phyloP scores from a whole-genome alignment of 2,797 vertebrate species.

The Buceros bicornis region DNA sequence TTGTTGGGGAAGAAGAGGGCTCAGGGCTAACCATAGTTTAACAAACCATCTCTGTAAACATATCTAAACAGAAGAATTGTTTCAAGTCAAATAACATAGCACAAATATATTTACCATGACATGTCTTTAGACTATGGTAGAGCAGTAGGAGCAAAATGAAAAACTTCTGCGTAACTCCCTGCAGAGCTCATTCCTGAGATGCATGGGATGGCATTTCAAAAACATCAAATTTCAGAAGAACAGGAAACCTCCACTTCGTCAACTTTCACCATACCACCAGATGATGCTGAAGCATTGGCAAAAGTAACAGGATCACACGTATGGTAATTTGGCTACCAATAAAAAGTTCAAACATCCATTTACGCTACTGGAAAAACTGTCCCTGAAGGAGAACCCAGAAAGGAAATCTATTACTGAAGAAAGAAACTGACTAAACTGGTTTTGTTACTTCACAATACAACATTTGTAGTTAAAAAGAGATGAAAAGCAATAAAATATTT shows the following conservation, averaged over 20 bases:
- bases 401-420: conserved; percentile 39
- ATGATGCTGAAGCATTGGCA: conserved; percentile 3
- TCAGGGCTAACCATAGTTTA: background rate
- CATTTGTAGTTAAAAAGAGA: conserved; percentile 19
- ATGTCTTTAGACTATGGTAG: conserved; percentile 4
- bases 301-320: background rate
- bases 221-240: conserved; percentile 20
- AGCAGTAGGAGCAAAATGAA: conserved; percentile 22
- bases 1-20: background rate
- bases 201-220: background rate
- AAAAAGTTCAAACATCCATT: conserved; percentile 17
- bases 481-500: conserved; percentile 52
- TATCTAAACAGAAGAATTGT: background rate
- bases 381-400: conserved; percentile 25
- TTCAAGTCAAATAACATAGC: conserved; percentile 23
- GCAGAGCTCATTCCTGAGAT: conserved; percentile 21
- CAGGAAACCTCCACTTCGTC: background rate
- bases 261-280: background rate
- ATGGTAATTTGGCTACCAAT: background rate
- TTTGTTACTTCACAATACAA: conserved; percentile 12
- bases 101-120: conserved; percentile 18
- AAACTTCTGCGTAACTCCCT: conserved; percentile 24
- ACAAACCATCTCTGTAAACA: background rate
- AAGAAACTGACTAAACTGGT: background rate
- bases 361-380: conserved; percentile 24